Conservation (phyloP, 2,113 vertebrate species). For the Epinephelus fuscoguttatus region DNA sequence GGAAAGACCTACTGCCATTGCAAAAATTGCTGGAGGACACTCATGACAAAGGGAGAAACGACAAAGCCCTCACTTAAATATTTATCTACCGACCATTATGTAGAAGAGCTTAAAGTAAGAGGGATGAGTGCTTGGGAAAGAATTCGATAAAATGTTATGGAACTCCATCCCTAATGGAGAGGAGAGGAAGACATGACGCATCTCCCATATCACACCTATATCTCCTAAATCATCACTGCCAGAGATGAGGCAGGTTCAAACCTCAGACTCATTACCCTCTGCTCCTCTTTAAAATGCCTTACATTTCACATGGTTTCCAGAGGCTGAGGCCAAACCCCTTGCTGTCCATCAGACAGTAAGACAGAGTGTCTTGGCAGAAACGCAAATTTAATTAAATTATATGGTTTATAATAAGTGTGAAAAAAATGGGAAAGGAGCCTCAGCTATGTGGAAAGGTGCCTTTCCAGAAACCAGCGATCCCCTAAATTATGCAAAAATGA, state of each 20-base stretch:
- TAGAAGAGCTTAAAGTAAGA: neutral
- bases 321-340: neutral
- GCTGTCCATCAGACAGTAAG: constrained; percentile 12
- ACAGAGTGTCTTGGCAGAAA: constrained; percentile 1
- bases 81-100: neutral
- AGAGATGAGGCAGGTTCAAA: constrained; percentile 1
- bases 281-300: neutral
- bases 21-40: too few species aligned
- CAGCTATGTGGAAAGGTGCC: constrained; percentile 28
- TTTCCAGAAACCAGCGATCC: constrained; percentile 21
- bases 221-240: neutral
- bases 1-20: too few species aligned
- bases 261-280: neutral
- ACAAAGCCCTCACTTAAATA: too few species aligned
- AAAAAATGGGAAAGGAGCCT: constrained; percentile 45
- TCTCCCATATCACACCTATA: neutral
- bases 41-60: too few species aligned
- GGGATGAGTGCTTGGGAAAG: neutral
- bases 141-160: neutral
- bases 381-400: constrained; percentile 30
- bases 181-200: neutral
- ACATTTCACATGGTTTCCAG: neutral
- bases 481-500: constrained; percentile 50
- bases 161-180: neutral
- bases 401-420: constrained; percentile 39